A percentile compares a stretch with the other conserved stretches of the same genome.
phyloP scores from a whole-genome alignment of 1,140 invertebrate genomes.

The Euwallacea fornicatus region DNA sequence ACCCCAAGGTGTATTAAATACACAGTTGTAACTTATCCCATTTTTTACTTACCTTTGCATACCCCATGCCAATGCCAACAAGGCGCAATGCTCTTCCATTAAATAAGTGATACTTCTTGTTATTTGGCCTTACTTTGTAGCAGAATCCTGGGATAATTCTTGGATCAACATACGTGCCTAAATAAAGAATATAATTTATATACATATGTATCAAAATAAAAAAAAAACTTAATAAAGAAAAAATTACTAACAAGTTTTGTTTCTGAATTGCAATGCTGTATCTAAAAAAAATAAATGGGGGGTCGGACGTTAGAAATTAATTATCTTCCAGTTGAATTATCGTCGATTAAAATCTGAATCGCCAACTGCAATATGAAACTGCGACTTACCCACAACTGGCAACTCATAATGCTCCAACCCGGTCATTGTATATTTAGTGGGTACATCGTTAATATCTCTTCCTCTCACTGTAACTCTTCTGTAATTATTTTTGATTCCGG shows the following conservation, averaged over 20 bases:
- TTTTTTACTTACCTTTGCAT: constrained; percentile 60
- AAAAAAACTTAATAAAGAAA: neutral
- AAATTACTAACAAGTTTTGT: neutral
- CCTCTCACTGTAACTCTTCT: constrained; percentile 64
- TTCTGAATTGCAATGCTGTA: too few species aligned
- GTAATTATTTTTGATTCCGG: constrained; percentile 63
- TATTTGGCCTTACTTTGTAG: constrained; percentile 69
- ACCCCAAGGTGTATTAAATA: neutral
- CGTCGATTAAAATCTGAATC: neutral
- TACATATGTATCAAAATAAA: constrained; percentile 6
- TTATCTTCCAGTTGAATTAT: too few species aligned
- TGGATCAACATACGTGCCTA: constrained; percentile 75
- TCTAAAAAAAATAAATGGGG: neutral
- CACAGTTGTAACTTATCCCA: too few species aligned
- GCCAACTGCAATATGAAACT: neutral
- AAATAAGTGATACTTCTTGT: constrained; percentile 64
- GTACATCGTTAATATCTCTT: constrained; percentile 63
- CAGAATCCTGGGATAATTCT: constrained; percentile 72
- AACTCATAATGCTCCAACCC: constrained; percentile 71
- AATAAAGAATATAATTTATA: constrained; percentile 1
- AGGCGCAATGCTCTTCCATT: constrained; percentile 65
- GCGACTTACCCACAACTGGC: constrained; percentile 70
- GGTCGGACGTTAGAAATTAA: too few species aligned
- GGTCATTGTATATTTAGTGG: constrained; percentile 67
- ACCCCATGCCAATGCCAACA: constrained; percentile 71